Evolutionary conservation across 2,888 invertebrate genomes (phyloP), one percentile per base, ranked within the genome.

Genomic region (Parascotia fuliginaria): DNA sequence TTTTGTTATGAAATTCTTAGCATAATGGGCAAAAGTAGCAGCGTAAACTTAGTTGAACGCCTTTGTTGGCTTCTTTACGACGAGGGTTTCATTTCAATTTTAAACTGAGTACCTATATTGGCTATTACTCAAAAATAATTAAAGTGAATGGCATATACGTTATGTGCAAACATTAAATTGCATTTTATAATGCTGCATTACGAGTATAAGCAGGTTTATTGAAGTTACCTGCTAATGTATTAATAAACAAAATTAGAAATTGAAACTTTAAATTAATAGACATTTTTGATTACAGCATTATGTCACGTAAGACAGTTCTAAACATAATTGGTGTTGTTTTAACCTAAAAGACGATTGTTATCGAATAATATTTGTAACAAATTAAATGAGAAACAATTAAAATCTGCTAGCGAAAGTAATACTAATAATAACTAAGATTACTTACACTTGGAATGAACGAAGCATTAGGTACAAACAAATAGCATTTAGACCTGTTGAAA

Each of bases 41-140:
- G 7, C 27, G n/a, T 9, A 33, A 6, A 32, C 28, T 11, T 13
- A 42, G 38, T 49, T 38, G 27, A 49, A 49, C 33, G 34, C 29
- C 36, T 52, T 51, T 42, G 16, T 44, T 40, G 39, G 42, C 32
- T 46, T 22, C 1, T 40, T 46, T 28, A 46, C 27, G 12, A 38
- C 9, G 33, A 29, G 33, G 39, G 38, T 45, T 39, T 40, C 34
- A 36, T 46, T 41, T 34, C 22, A 29, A 24, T 34, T 34, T 3
- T 14, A 16, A 41, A 29, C 14, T 27, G 24, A 33, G 33, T 16
- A 33, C 33, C 9, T 33, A 31, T 27, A 22, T 15, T 38, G 38
- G 14, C 22, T 38, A 28, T 42, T 42, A 42, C 32, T 38, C 12
- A 13, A 31, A 36, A 47, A 47, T 42, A 42, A 28, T 37, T 38